These are phyloP conservation scores for Laticauda colubrina DNA, from an alignment of 2,113 vertebrate species.

Conservation along the genomic window DNA sequence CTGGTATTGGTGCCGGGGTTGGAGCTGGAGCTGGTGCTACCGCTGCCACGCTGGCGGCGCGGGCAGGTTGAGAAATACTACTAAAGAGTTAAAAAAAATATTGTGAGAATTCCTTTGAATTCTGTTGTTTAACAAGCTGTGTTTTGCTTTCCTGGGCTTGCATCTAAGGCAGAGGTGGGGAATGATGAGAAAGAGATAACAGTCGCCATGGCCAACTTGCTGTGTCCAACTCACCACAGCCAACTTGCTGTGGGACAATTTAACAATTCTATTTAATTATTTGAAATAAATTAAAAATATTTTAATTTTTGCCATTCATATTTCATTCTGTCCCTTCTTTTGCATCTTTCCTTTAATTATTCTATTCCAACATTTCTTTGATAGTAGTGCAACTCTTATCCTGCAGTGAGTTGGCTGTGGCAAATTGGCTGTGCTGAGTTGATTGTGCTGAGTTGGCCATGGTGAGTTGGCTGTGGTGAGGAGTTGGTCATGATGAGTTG, in stretches of 20 bases:
- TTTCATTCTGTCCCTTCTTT: neutral
- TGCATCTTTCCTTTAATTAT: neutral
- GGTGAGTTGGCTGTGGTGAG: too few relatives aligned
- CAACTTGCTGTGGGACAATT: neutral
- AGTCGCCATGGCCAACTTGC: neutral
- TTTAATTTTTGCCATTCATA: neutral
- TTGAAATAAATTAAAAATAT: neutral
- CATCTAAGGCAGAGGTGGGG: neutral
- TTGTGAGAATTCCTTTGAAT: neutral
- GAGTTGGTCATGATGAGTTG: too few relatives aligned
- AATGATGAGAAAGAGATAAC: neutral
- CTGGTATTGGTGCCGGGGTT: neutral
- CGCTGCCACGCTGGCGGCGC: fast-evolving
- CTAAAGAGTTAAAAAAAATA: neutral
- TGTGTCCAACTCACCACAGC: neutral
- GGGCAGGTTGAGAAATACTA: neutral
- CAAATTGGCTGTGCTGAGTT: too few relatives aligned
- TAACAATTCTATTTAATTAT: neutral
- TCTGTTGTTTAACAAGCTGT: neutral
- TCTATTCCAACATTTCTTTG: neutral
- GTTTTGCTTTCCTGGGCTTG: neutral
- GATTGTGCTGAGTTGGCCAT: too few relatives aligned
- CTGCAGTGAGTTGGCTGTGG: too few relatives aligned
- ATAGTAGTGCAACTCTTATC: neutral
- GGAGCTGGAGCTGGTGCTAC: neutral